A percentile compares a stretch with the other conserved stretches of the same genome.
Evolutionary conservation across 2,888 invertebrate genomes (phyloP).

Genomic region (Drosophila conformis): DNA sequence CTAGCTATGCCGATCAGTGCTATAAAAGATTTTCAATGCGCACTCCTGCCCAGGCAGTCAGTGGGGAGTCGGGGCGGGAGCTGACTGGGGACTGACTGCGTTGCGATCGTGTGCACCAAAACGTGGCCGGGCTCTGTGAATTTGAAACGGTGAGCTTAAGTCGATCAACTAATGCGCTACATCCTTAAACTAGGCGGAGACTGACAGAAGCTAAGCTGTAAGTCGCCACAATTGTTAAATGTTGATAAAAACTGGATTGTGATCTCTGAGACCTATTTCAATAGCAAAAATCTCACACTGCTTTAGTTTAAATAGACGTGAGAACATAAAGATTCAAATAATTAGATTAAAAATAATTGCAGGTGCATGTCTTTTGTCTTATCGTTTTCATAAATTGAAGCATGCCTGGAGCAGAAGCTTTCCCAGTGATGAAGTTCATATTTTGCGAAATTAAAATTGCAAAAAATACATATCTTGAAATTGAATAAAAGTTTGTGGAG

Average conservation of each 20-base stretch:
- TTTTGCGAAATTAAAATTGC: background rate
- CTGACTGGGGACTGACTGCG: conserved; percentile 26
- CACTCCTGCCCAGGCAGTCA: conserved; percentile 29
- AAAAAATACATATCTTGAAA: background rate
- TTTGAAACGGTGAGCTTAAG: conserved; percentile 19
- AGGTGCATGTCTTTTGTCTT: background rate
- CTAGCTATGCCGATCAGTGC: conserved; percentile 45
- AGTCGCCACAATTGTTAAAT: background rate
- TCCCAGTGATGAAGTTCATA: background rate
- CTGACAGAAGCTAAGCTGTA: background rate
- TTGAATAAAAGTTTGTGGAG: background rate
- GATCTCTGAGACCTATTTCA: background rate
- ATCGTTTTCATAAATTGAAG: background rate
- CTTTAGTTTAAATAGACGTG: background rate
- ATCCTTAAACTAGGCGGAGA: conserved; percentile 9
- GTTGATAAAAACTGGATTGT: background rate
- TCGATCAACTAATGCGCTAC: conserved; percentile 61
- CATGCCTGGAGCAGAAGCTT: background rate
- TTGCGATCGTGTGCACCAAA: conserved; percentile 59
- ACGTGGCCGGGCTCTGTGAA: conserved; percentile 60
- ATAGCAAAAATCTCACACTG: background rate
- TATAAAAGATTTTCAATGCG: conserved; percentile 66
- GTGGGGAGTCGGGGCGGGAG: background rate
- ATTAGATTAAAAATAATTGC: background rate
- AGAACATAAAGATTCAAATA: background rate